These are phyloP conservation scores for Drosophila eugracilis DNA, from an alignment of 1,140 invertebrate genomes.

Conservation along the genomic window DNA sequence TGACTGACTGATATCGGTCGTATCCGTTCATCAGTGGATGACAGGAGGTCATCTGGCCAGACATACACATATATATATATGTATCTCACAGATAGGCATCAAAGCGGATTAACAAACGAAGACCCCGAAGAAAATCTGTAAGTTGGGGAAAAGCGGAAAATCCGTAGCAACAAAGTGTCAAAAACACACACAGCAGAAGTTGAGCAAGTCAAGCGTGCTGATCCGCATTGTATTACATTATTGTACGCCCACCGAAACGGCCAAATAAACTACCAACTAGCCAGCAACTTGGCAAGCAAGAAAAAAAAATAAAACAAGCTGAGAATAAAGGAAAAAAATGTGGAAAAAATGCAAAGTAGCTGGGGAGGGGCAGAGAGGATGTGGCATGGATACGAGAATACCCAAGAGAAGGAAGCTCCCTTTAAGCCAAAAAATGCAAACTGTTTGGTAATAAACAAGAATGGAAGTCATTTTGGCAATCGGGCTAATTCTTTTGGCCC, in stretches of 20 bases:
- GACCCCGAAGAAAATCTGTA: constrained; percentile 17
- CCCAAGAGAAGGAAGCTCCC: constrained; percentile 9
- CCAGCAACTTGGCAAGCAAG: not conserved
- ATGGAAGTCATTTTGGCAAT: constrained; percentile 52
- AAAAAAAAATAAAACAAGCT: constrained; percentile 14
- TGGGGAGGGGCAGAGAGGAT: constrained; percentile 3
- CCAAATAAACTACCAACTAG: constrained; percentile 58
- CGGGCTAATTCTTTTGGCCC: constrained; percentile 48
- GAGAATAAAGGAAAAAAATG: constrained; percentile 29
- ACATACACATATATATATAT: not conserved
- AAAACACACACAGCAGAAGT: constrained; percentile 69
- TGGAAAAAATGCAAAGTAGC: constrained; percentile 47
- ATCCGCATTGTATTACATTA: constrained; percentile 60
- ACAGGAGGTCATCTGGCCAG: constrained; percentile 53
- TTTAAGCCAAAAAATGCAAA: constrained; percentile 53
- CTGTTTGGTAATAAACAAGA: constrained; percentile 63
- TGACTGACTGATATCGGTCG: constrained; percentile 15
- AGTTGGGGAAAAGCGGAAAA: not conserved
- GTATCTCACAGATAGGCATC: constrained; percentile 60
- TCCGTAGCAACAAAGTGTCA: constrained; percentile 68
- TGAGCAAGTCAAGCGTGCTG: constrained; percentile 76
- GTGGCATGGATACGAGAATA: constrained; percentile 5
- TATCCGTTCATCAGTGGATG: constrained; percentile 53
- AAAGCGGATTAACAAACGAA: constrained; percentile 72
- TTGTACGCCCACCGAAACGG: constrained; percentile 45